A percentile compares a stretch with the other conserved stretches of the same genome.
Conservation (phyloP, 2,113 vertebrate genomes). For the Pollachius pollachius region DNA sequence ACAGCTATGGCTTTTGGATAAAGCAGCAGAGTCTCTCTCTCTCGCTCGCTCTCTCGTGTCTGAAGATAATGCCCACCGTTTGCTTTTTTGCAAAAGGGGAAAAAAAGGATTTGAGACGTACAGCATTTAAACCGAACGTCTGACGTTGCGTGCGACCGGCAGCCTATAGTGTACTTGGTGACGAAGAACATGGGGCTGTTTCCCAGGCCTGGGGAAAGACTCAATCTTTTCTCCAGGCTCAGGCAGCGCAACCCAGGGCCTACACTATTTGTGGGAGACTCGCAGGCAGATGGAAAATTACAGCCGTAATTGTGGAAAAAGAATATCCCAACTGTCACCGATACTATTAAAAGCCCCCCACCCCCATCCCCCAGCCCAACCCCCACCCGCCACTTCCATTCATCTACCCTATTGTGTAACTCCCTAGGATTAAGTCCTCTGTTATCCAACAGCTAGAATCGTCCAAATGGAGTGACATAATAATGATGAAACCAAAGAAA, state of each 20-base stretch:
- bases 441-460: too few relatives aligned
- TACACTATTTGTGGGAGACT: not conserved
- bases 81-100: not conserved
- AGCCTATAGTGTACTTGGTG: slow-evolving; percentile 7
- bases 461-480: too few relatives aligned
- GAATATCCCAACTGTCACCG: not conserved
- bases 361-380: too few relatives aligned
- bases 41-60: slow-evolving; percentile 60
- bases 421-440: too few relatives aligned
- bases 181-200: slow-evolving; percentile 16
- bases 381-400: too few relatives aligned
- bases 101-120: too few relatives aligned
- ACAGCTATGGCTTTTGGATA: slow-evolving; percentile 68
- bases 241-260: not conserved
- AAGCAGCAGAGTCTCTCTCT: slow-evolving; percentile 39
- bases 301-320: slow-evolving; percentile 14
- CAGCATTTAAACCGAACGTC: slow-evolving; percentile 20
- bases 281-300: not conserved
- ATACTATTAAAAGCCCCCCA: too few relatives aligned
- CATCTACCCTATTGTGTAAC: too few relatives aligned
- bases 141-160: slow-evolving; percentile 10
- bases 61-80: slow-evolving; percentile 66
- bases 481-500: slow-evolving; percentile 6
- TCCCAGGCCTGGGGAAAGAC: slow-evolving; percentile 20
- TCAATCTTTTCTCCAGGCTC: not conserved